These are phyloP conservation scores for Gymnopithys bicolor DNA, from an alignment of 2,797 vertebrate species.

Conservation along the genomic window DNA sequence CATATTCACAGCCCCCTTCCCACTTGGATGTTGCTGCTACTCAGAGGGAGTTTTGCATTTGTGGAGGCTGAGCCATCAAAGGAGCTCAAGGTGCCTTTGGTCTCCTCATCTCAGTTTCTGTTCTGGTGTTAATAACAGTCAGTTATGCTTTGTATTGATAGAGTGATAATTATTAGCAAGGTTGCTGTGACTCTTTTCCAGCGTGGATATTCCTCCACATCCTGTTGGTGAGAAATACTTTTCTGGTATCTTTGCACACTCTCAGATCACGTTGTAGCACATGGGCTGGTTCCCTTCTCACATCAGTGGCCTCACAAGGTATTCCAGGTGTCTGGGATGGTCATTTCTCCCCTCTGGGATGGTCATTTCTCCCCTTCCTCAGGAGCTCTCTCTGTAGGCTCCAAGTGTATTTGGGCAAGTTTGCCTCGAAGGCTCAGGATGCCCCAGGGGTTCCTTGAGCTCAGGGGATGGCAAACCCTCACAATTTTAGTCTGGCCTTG, in stretches of 20 bases:
- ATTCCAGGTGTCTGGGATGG: neutral
- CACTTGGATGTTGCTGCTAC: neutral
- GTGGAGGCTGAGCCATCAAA: constrained; percentile 30
- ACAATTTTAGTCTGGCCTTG: neutral
- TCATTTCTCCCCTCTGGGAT: neutral
- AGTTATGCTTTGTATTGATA: neutral
- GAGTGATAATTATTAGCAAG: neutral
- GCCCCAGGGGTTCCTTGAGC: accelerated
- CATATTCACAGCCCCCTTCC: constrained; percentile 47
- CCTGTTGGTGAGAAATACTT: neutral
- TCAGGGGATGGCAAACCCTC: neutral
- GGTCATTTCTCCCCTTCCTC: neutral
- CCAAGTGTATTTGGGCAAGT: neutral
- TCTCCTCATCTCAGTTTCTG: neutral
- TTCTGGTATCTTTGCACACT: neutral
- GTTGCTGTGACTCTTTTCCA: neutral
- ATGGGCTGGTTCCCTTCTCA: neutral
- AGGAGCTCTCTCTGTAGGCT: neutral
- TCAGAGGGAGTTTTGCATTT: constrained; percentile 40
- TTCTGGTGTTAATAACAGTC: neutral
- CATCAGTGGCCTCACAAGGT: neutral
- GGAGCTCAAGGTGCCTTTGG: constrained; percentile 6
- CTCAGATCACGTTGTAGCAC: neutral
- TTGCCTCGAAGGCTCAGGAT: neutral
- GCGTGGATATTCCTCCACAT: neutral